phyloP scores from a whole-genome alignment of 2,888 invertebrate species.

The Seladonia tumulorum region DNA sequence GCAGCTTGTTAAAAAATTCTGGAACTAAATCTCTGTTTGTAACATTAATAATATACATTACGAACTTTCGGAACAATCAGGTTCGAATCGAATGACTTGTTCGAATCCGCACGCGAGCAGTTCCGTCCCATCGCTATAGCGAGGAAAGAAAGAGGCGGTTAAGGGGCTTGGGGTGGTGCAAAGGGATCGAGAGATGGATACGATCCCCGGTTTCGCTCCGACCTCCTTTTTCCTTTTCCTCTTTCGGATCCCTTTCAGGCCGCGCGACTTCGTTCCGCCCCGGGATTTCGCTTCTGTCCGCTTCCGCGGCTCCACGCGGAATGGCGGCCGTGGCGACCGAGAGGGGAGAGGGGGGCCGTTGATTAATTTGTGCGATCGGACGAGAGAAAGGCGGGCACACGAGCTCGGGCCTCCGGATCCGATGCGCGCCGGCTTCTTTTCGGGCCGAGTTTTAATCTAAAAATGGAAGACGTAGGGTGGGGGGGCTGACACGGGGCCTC shows the following conservation, averaged over 20 bases:
- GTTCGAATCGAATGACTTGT: background rate
- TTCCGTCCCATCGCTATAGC: background rate
- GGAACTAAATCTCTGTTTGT: background rate
- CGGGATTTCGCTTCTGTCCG: background rate
- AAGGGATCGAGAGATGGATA: conserved; percentile 7
- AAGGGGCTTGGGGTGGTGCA: background rate
- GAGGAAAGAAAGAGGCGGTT: background rate
- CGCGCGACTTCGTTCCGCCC: background rate
- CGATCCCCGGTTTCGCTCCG: background rate
- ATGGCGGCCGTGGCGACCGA: background rate
- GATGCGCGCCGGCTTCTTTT: conserved; percentile 34
- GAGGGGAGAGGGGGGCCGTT: background rate
- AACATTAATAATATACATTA: background rate
- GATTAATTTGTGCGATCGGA: conserved; percentile 50
- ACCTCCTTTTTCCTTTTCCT: background rate
- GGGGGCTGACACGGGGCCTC: conserved; percentile 38
- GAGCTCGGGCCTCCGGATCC: conserved; percentile 66
- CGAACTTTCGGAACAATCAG: background rate
- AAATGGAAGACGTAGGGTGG: conserved; percentile 75
- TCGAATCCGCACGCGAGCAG: background rate
- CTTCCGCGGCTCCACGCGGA: background rate
- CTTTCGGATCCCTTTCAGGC: background rate
- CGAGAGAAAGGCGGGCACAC: conserved; percentile 68
- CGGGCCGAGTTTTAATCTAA: conserved; percentile 60
- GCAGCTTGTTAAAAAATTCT: background rate